A percentile compares a stretch with the other conserved stretches of the same genome.
phyloP scores from a whole-genome alignment of 1,140 invertebrate species.

The Pseudobourletiella spinata region DNA sequence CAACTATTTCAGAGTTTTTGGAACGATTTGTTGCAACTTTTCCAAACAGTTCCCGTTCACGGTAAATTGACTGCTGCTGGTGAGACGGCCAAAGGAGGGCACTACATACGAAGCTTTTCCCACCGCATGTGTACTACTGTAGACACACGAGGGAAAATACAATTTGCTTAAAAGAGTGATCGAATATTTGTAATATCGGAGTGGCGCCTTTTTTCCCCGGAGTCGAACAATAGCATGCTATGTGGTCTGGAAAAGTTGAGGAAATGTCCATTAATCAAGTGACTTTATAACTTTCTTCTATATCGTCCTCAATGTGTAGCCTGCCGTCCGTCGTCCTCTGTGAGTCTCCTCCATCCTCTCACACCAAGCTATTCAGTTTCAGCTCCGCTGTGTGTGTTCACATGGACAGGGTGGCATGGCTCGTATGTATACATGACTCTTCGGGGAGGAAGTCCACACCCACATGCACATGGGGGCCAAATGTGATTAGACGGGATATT shows the following conservation, averaged over 20 bases:
- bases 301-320: neutral
- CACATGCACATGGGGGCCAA: neutral
- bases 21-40: too few relatives aligned
- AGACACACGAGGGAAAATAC: neutral
- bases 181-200: neutral
- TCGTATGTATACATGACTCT: neutral
- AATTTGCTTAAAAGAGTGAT: neutral
- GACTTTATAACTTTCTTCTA: constrained; percentile 23
- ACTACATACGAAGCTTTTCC: too few relatives aligned
- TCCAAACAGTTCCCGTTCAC: too few relatives aligned
- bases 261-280: constrained; percentile 25
- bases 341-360: neutral
- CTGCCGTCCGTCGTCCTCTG: neutral
- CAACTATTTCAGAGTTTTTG: too few relatives aligned
- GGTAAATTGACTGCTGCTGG: too few relatives aligned
- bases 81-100: too few relatives aligned
- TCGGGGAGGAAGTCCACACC: neutral
- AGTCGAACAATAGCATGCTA: constrained; percentile 16
- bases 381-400: neutral
- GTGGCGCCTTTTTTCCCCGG: neutral
- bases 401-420: neutral
- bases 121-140: too few relatives aligned
- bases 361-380: neutral
- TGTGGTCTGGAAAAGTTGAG: constrained; percentile 24
- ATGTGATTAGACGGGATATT: too few relatives aligned